These are phyloP conservation scores for Brachionus manjavacas DNA, from an alignment of 1,140 invertebrate genomes.

Conservation along the genomic window DNA sequence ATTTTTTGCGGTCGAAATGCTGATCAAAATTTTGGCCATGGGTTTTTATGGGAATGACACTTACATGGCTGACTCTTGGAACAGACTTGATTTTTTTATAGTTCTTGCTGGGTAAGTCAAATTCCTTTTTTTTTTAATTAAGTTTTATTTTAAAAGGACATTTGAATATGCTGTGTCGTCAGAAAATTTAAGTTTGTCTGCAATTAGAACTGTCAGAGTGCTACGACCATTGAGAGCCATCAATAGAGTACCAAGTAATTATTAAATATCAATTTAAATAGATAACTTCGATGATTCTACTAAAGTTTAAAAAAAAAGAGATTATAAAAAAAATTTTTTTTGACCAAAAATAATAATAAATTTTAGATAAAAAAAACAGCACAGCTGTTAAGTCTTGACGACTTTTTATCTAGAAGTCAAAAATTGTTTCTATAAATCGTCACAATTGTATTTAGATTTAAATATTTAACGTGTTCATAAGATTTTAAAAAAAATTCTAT, in stretches of 20 bases:
- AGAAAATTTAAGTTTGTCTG: conserved; percentile 94
- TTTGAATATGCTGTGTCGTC: conserved; percentile 88
- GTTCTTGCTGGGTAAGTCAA: conserved; percentile 80
- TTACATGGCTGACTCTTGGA: conserved; percentile 94
- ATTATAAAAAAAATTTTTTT: too few relatives aligned
- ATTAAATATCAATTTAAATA: conserved; percentile 59
- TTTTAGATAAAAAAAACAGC: too few relatives aligned
- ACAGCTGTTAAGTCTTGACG: too few relatives aligned
- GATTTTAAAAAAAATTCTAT: too few relatives aligned
- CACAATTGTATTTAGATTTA: too few relatives aligned
- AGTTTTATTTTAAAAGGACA: conserved; percentile 64
- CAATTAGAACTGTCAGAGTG: conserved; percentile 93
- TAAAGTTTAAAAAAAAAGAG: too few relatives aligned
- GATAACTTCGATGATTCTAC: too few relatives aligned
- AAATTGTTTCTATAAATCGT: too few relatives aligned
- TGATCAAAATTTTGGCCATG: conserved; percentile 97
- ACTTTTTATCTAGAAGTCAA: too few relatives aligned
- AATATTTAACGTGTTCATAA: too few relatives aligned
- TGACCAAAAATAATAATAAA: too few relatives aligned
- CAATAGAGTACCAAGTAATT: conserved; percentile 89
- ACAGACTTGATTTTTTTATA: conserved; percentile 95
- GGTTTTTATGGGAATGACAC: conserved; percentile 88
- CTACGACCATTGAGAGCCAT: conserved; percentile 89
- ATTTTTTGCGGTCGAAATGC: conserved; percentile 81
- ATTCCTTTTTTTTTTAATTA: neutral